Percentiles rank a stretch among this genome's conserved stretches.
phyloP scores from a whole-genome alignment of 2,888 invertebrate genomes.

The Megaustenia siamemsis region DNA sequence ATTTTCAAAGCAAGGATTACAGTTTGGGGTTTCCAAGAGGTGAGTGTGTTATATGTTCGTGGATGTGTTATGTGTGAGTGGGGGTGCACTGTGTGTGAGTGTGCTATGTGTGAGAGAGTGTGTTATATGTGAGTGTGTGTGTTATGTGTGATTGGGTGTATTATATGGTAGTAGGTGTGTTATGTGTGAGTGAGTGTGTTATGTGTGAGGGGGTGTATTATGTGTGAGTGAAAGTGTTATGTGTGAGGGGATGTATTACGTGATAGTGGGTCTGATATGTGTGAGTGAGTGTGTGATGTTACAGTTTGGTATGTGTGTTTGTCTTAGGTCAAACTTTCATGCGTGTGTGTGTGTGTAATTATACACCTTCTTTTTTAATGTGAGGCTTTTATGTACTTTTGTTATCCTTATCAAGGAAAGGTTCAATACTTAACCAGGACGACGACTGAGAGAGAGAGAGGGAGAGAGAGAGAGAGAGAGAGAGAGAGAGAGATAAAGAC shows the following conservation, averaged over 20 bases:
- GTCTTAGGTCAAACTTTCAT: neutral
- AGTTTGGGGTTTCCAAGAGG: slow-evolving; percentile 73
- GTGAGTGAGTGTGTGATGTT: no score
- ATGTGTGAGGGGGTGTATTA: neutral
- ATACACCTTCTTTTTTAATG: neutral
- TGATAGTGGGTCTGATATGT: no score
- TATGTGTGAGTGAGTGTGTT: neutral
- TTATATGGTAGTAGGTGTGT: neutral
- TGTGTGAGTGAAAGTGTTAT: neutral
- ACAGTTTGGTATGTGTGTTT: no score
- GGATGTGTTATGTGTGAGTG: neutral
- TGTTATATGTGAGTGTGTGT: neutral
- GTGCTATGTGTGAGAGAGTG: neutral
- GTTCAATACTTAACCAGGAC: no score
- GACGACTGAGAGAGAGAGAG: neutral
- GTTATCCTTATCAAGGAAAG: no score
- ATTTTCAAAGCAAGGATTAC: slow-evolving; percentile 71
- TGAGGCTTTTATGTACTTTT: no score
- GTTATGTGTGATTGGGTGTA: neutral
- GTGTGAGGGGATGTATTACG: neutral
- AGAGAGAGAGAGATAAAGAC: neutral
- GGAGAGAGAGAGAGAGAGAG: neutral
- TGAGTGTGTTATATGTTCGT: neutral
- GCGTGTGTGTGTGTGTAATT: neutral
- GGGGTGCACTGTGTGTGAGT: neutral